Percentiles rank a stretch among this genome's conserved stretches.
Conservation (phyloP, 35 echinoderm and acorn worm genomes). For the Lytechinus pictus region DNA sequence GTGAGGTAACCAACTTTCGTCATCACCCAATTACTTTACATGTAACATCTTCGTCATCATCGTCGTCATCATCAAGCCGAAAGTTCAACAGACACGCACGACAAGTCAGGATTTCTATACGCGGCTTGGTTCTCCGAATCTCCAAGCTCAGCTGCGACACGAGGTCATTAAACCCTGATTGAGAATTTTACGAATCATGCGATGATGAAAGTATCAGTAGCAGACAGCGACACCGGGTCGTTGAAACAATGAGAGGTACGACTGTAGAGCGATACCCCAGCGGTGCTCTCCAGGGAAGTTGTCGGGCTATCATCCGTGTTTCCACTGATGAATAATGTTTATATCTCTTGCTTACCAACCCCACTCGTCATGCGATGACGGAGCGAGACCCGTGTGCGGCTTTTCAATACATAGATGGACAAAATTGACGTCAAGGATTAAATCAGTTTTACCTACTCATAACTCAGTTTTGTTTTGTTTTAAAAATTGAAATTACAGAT, state of each 20-base stretch:
- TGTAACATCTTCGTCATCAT: neutral
- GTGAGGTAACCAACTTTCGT: neutral
- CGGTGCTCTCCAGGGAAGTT: neutral
- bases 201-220: neutral
- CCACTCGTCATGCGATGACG: neutral
- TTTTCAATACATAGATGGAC: neutral
- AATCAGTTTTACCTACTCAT: neutral
- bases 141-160: neutral
- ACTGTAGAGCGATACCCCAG: neutral
- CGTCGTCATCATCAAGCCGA: neutral
- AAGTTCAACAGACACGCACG: neutral
- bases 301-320: slow-evolving; percentile 15
- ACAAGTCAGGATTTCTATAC: neutral
- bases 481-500: too few relatives aligned
- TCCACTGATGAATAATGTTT: slow-evolving; percentile 37
- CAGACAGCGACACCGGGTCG: neutral
- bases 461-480: too few relatives aligned
- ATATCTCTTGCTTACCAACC: neutral
- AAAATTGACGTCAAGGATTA: neutral
- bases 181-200: neutral
- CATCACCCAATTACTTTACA: neutral
- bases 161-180: neutral
- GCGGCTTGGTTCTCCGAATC: neutral
- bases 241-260: neutral
- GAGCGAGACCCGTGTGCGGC: neutral